phyloP scores from a whole-genome alignment of 2,888 invertebrate genomes.

The Eupithecia pulchellata region DNA sequence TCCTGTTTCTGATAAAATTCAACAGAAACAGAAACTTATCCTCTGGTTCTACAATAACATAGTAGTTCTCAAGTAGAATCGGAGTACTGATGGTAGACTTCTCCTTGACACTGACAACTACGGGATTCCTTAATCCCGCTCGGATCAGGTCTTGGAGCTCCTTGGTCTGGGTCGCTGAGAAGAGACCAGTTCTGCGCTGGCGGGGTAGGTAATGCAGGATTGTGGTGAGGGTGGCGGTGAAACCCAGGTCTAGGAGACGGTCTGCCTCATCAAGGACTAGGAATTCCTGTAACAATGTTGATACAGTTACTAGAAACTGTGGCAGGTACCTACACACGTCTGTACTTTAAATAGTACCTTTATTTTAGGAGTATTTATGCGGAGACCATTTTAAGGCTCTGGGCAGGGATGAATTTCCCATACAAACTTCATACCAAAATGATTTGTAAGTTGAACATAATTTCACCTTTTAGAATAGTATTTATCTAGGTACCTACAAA shows the following conservation, averaged over 20 bases:
- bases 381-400: no score
- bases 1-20: conserved; percentile 89
- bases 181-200: conserved; percentile 97
- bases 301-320: not conserved
- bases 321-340: not conserved
- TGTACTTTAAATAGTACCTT: no score
- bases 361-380: no score
- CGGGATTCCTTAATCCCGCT: conserved; percentile 97
- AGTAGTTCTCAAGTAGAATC: conserved; percentile 90
- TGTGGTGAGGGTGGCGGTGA: conserved; percentile 92
- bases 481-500: no score
- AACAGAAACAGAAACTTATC: conserved; percentile 93
- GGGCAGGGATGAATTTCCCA: no score
- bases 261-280: conserved; percentile 99
- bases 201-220: conserved; percentile 96
- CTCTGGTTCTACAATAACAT: conserved; percentile 90
- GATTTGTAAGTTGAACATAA: no score
- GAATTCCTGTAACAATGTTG: conserved; percentile 87
- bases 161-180: conserved; percentile 99
- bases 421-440: no score
- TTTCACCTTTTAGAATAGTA: no score
- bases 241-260: conserved; percentile 96
- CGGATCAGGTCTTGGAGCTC: conserved; percentile 95
- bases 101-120: conserved; percentile 95
- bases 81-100: conserved; percentile 92